A percentile compares a stretch with the other conserved stretches of the same genome.
These are phyloP conservation scores for Cyphomyrus plagiostoma DNA, from an alignment of 2,113 vertebrate genomes.

Conservation along the genomic window DNA sequence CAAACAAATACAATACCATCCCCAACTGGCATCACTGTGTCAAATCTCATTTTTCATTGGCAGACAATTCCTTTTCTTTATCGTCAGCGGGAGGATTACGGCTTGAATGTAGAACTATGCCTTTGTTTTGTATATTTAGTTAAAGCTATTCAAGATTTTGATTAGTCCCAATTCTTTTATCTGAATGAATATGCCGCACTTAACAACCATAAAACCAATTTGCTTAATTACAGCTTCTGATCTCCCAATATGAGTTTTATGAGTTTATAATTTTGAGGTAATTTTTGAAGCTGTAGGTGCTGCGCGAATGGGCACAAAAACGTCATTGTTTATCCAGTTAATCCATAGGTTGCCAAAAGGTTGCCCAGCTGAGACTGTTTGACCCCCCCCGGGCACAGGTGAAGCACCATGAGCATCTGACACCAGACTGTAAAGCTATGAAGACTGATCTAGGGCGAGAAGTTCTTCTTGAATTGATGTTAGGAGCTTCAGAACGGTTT, in stretches of 20 bases:
- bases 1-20: not conserved
- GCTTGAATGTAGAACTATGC: not conserved
- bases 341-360: not conserved
- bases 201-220: conserved; percentile 3
- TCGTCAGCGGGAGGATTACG: not conserved
- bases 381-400: not conserved
- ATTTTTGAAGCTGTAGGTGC: not conserved
- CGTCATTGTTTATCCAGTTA: not conserved
- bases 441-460: not conserved
- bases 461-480: not conserved
- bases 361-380: not conserved
- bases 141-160: not conserved
- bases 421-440: not conserved
- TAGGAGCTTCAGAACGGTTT: not conserved
- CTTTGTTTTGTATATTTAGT: not conserved
- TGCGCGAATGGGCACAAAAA: not conserved
- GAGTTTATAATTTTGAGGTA: not conserved
- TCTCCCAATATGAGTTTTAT: not conserved
- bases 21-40: not conserved
- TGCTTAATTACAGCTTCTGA: not conserved
- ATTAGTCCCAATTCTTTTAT: conserved; percentile 5
- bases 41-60: not conserved
- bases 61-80: not conserved
- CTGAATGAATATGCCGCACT: not conserved
- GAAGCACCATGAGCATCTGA: not conserved